Conservation (phyloP, 2,888 invertebrate genomes). For the Vanessa cardui region DNA sequence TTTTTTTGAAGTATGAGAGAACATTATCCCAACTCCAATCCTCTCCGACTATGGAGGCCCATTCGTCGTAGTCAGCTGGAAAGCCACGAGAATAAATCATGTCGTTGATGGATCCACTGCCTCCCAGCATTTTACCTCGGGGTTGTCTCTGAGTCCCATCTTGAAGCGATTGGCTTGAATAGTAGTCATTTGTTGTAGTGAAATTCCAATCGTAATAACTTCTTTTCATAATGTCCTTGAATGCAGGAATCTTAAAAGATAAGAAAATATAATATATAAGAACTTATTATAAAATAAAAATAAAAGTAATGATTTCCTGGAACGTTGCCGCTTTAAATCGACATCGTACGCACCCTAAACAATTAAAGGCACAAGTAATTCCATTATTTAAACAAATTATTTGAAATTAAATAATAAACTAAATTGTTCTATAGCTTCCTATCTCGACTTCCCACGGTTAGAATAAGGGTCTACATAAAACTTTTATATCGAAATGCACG, state of each 20-base stretch:
- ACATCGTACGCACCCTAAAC: too few species aligned
- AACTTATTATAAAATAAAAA: too few species aligned
- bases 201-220: constrained; percentile 70
- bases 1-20: constrained; percentile 65
- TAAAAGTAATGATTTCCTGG: too few species aligned
- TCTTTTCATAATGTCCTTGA: constrained; percentile 50
- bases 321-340: too few species aligned
- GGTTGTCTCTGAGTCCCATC: constrained; percentile 61
- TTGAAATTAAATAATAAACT: too few species aligned
- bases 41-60: constrained; percentile 56
- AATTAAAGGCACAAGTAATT: too few species aligned
- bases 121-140: constrained; percentile 68
- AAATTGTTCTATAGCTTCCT: too few species aligned
- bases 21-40: constrained; percentile 66
- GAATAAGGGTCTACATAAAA: too few species aligned
- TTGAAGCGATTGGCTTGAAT: constrained; percentile 58
- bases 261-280: background rate
- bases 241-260: constrained; percentile 62
- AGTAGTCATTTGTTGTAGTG: constrained; percentile 56
- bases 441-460: too few species aligned
- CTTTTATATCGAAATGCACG: too few species aligned
- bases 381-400: too few species aligned
- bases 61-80: constrained; percentile 67
- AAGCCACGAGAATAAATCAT: constrained; percentile 72
- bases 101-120: constrained; percentile 67